These are phyloP conservation scores for Cacatua alba DNA, from an alignment of 2,113 vertebrate genomes.

Conservation along the genomic window DNA sequence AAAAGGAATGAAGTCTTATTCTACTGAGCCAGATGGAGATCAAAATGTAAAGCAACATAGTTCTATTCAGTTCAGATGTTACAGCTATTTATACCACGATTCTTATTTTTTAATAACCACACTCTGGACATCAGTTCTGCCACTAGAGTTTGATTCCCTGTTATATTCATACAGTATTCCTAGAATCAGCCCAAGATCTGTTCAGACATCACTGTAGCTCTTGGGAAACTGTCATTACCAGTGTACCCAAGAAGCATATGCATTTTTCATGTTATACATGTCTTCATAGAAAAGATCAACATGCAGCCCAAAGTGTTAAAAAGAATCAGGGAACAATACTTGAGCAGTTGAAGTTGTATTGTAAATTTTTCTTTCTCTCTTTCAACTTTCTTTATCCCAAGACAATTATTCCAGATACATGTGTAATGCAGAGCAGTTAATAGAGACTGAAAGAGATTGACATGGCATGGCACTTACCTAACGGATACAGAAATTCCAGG, in stretches of 20 bases:
- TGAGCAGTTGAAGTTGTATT: background rate
- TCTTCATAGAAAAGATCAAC: background rate
- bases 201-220: background rate
- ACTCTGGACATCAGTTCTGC: background rate
- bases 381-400: background rate
- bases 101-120: background rate
- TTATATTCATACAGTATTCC: background rate
- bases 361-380: background rate
- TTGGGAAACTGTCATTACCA: background rate
- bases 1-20: background rate
- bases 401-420: background rate
- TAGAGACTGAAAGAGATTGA: background rate
- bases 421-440: background rate
- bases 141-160: background rate
- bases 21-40: background rate
- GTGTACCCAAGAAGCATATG: background rate
- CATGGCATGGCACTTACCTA: conserved; percentile 11
- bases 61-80: background rate
- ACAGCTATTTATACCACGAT: background rate
- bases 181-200: background rate
- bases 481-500: conserved; percentile 27
- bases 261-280: background rate
- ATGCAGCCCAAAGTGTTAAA: background rate
- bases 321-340: background rate
- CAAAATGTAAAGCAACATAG: background rate